Percentiles rank a stretch among this genome's conserved stretches.
Conservation (phyloP, 2,797 vertebrate genomes). For the Balearica regulorum region DNA sequence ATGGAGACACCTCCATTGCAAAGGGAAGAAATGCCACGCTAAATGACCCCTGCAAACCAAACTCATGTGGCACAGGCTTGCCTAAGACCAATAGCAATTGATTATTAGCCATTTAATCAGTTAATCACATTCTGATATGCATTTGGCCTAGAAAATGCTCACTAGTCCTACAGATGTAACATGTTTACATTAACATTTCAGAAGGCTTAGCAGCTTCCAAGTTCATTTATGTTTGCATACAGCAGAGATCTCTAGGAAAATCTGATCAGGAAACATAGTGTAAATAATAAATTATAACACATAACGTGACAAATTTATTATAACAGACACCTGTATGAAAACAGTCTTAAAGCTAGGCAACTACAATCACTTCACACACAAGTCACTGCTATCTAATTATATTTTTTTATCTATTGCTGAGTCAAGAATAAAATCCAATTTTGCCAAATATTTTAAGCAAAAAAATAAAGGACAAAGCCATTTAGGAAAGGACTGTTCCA, state of each 20-base stretch:
- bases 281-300: not conserved
- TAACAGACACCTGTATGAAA: not conserved
- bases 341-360: not conserved
- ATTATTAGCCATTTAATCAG: not conserved
- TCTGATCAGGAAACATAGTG: not conserved
- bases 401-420: not conserved
- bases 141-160: not conserved
- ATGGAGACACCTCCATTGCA: not conserved
- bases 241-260: not conserved
- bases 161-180: not conserved
- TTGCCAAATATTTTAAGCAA: not conserved
- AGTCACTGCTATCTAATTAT: not conserved
- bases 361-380: not conserved
- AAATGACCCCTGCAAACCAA: not conserved
- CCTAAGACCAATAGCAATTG: not conserved
- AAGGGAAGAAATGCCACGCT: fast-evolving
- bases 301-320: not conserved
- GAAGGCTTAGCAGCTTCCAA: not conserved
- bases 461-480: not conserved
- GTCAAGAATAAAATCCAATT: not conserved
- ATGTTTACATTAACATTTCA: not conserved
- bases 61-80: not conserved
- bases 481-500: no score
- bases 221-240: not conserved
- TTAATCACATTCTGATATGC: not conserved